Base-by-base conservation (phyloP, 2,797 vertebrate genomes). In the Brachyrhaphis roseni region DNA sequence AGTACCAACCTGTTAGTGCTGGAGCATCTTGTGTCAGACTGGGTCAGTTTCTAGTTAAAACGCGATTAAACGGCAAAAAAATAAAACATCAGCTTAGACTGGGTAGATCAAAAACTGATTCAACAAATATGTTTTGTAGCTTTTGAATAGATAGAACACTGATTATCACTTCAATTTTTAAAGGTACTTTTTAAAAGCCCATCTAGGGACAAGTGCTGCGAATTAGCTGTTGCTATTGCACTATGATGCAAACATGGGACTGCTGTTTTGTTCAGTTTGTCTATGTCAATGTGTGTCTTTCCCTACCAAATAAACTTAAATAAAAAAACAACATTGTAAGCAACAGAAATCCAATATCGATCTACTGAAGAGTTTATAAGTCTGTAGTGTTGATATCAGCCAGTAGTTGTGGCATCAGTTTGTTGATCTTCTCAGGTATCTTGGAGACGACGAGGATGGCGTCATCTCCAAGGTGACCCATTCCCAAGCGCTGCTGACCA, bases 401-500 rank as follows among this genome's bases (percentile, higher is more conserved):
- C 2, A 34, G 3, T 12, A 39, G 18, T 68, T 41, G 8, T 68
- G 36, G 23, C 23, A 41, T 45, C 13, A 16, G 12, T 28, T n/a
- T 45, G 2, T 18, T 46, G 43, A 71, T 10, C 16, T 41, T 73
- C 18, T 0, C 84, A 97, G 97, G 84, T 98, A 98, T 77, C 89
- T 93, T 3, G 97, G 91, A 2, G 96, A 96, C 31, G 95, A 95
- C 20, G 94, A 94, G 8, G 82, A 91, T 2, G 85, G 72, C 15
- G 72, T 18, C 5, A 49, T 81, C 0, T 82, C 89, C 0, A 88
- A 82, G 28, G 84, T 94, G 78, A 89, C 91, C 51, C 93, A 93
- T 1, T 95, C 97, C 2, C 95, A 94, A 86, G 87, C 64, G 0
- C 90, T 99, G 62, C 92, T 99, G 76, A 93, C 94, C 68, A 95